These are phyloP conservation scores for Crotalus viridis DNA, from an alignment of 2,113 vertebrate genomes.

Conservation along the genomic window DNA sequence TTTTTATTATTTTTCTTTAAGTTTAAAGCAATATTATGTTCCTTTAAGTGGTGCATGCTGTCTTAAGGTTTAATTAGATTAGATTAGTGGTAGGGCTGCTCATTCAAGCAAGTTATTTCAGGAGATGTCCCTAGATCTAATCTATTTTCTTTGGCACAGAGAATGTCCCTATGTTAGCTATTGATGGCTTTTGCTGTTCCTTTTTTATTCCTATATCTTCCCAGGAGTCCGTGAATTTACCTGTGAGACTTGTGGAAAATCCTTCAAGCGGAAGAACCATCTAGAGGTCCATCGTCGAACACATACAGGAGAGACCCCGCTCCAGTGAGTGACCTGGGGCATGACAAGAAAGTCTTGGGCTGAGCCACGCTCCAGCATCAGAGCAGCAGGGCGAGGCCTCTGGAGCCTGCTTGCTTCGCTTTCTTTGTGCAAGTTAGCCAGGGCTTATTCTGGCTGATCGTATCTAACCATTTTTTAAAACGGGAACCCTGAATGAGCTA, in stretches of 20 bases:
- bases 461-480: not conserved
- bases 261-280: conserved; percentile 95
- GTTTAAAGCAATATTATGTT: not conserved
- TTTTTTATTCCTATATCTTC: not conserved
- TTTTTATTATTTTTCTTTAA: not conserved
- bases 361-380: not conserved
- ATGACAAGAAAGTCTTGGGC: conserved; percentile 1
- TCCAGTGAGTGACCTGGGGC: conserved; percentile 78
- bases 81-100: not conserved
- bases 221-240: conserved; percentile 87
- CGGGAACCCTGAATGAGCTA: not conserved
- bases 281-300: conserved; percentile 89
- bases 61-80: not conserved
- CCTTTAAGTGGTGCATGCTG: not conserved
- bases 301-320: conserved; percentile 88
- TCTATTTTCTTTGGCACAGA: not conserved
- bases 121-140: not conserved
- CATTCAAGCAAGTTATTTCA: not conserved
- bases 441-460: not conserved
- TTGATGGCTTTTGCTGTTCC: not conserved
- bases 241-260: conserved; percentile 90
- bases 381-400: not conserved
- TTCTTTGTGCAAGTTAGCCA: not conserved
- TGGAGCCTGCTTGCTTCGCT: conserved; percentile 11
- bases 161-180: not conserved